Evolutionary conservation across 2,888 invertebrate species (phyloP).

Genomic region (Thumatha senex): DNA sequence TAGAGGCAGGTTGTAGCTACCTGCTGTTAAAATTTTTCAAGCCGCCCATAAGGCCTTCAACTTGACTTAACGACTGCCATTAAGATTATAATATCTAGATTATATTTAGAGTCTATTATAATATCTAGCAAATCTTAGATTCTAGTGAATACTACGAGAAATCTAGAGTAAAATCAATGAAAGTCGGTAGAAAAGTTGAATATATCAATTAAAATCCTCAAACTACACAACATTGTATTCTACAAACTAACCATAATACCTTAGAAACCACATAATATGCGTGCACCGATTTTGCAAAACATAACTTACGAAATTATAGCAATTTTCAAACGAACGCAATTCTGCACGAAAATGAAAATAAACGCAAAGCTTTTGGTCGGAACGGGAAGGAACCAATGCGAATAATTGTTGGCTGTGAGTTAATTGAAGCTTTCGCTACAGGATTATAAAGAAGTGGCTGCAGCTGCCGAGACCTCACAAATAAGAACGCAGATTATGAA

Average conservation of each 20-base stretch:
- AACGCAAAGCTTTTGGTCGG: constrained; percentile 41
- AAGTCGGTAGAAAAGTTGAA: no score
- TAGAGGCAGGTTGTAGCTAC: no score
- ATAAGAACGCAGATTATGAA: constrained; percentile 22
- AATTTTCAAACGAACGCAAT: constrained; percentile 52
- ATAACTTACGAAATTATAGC: constrained; percentile 48
- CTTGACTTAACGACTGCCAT: no score
- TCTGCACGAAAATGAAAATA: constrained; percentile 53
- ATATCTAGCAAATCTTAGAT: no score
- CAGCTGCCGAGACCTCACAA: constrained; percentile 23
- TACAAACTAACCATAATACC: neutral
- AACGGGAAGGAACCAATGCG: constrained; percentile 48
- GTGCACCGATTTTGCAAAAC: constrained; percentile 27
- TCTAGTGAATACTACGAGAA: no score
- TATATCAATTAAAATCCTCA: neutral
- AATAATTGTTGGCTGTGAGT: constrained; percentile 53
- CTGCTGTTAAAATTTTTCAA: no score
- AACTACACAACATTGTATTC: neutral
- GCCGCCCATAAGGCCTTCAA: no score
- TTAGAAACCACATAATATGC: constrained; percentile 26
- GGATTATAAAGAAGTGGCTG: constrained; percentile 48
- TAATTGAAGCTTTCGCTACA: constrained; percentile 51
- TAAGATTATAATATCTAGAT: no score
- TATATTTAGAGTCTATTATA: no score
- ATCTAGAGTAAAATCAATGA: no score